A percentile compares a stretch with the other conserved stretches of the same genome.
Evolutionary conservation across 2,113 vertebrate genomes (phyloP).

Genomic region (Phasianus colchicus): DNA sequence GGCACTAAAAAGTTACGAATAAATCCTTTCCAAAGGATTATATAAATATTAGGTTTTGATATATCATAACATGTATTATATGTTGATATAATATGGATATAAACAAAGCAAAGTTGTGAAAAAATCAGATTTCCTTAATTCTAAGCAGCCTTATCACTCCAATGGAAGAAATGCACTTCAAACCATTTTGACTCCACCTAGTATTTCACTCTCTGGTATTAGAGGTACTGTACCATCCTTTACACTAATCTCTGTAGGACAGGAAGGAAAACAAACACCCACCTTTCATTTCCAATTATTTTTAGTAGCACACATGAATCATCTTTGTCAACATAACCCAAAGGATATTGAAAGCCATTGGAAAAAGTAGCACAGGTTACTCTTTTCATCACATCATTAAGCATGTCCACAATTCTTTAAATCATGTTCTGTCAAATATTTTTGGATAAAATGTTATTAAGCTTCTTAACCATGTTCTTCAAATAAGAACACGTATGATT

Average conservation of each 20-base stretch:
- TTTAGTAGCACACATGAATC: conserved; percentile 20
- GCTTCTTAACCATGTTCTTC: not conserved
- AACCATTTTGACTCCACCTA: not conserved
- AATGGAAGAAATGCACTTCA: not conserved
- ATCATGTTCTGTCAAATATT: not conserved
- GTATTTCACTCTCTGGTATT: not conserved
- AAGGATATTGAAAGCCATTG: conserved; percentile 17
- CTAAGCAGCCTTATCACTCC: not conserved
- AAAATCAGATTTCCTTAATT: not conserved
- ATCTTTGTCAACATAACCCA: conserved; percentile 36
- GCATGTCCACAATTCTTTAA: conserved; percentile 6
- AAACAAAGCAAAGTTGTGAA: not conserved
- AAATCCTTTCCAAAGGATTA: not conserved
- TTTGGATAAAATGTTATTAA: not conserved
- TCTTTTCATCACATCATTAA: conserved; percentile 15
- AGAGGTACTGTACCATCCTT: not conserved
- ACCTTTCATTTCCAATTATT: conserved; percentile 34
- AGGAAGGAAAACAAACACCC: conserved; percentile 23
- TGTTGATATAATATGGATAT: not conserved
- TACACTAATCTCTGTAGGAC: not conserved
- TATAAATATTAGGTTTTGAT: not conserved
- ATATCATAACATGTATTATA: not conserved
- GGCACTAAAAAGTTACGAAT: not conserved
- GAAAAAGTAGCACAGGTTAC: not conserved
- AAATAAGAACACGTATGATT: not conserved